Evolutionary conservation across 2,113 vertebrate genomes (phyloP).

Genomic region (Ctenodactylus gundi): DNA sequence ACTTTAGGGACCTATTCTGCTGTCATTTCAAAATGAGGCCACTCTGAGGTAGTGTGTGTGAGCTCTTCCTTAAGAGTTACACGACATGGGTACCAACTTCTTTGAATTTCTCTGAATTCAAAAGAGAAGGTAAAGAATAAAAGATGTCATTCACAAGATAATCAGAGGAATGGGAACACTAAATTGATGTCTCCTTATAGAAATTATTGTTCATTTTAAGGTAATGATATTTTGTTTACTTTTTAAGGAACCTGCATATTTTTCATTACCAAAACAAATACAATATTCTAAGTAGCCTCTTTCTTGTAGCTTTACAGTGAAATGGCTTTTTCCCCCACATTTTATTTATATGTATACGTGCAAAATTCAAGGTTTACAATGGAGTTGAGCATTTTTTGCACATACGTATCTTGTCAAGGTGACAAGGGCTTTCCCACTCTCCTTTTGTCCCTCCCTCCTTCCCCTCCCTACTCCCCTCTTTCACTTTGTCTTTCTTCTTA

Average conservation of each 20-base stretch:
- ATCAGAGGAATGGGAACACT: background rate
- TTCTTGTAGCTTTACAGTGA: background rate
- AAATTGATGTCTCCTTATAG: background rate
- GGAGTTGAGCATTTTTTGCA: no score
- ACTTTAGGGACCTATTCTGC: background rate
- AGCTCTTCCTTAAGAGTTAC: no score
- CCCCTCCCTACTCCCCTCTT: no score
- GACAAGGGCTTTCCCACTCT: no score
- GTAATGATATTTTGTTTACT: background rate
- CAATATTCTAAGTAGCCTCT: background rate
- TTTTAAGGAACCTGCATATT: background rate
- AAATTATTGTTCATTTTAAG: background rate
- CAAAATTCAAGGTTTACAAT: no score
- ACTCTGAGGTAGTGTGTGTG: no score
- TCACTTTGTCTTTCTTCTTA: no score
- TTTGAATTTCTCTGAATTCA: no score
- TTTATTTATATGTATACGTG: no score
- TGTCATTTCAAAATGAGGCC: background rate
- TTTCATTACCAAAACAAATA: background rate
- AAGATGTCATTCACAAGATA: background rate
- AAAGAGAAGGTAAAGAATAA: background rate
- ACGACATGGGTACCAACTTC: no score
- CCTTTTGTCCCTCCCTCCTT: no score
- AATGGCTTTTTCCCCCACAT: background rate
- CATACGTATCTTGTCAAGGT: no score